Conservation (phyloP, 1,140 invertebrate genomes). For the Zaprionus davidi region DNA sequence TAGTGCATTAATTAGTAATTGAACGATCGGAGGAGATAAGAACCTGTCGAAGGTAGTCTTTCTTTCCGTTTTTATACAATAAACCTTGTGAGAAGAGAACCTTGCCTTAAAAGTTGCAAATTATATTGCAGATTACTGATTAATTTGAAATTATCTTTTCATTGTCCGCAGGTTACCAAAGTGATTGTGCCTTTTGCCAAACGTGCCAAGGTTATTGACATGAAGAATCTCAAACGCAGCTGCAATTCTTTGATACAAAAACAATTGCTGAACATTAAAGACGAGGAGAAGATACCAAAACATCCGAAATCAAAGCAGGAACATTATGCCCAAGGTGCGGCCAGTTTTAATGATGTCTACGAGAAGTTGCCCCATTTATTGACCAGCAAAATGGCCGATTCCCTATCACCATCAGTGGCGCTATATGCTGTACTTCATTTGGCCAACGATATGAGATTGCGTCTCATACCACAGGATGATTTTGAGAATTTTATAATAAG, state of each 20-base stretch:
- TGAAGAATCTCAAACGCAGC: constrained; percentile 88
- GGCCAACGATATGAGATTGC: constrained; percentile 88
- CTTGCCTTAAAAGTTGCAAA: too few species aligned
- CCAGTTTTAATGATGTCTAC: constrained; percentile 85
- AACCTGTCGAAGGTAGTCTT: too few species aligned
- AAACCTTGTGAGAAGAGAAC: too few species aligned
- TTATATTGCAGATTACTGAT: background rate
- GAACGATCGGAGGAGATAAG: too few species aligned
- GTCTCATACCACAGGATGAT: constrained; percentile 70
- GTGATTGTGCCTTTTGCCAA: constrained; percentile 88
- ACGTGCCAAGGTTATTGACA: constrained; percentile 90
- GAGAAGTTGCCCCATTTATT: constrained; percentile 86
- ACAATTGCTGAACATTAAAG: constrained; percentile 50
- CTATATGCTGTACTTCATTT: constrained; percentile 91
- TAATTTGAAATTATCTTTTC: background rate
- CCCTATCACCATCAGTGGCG: constrained; percentile 89
- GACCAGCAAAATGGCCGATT: constrained; percentile 86
- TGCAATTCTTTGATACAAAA: constrained; percentile 85
- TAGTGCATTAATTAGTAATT: too few species aligned
- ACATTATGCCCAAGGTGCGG: constrained; percentile 62
- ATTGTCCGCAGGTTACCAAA: constrained; percentile 85
- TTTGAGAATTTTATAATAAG: constrained; percentile 75
- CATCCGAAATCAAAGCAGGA: constrained; percentile 54
- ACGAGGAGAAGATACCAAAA: constrained; percentile 53
- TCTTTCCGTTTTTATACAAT: too few species aligned